Percentiles rank a stretch among this genome's conserved stretches.
Evolutionary conservation across 2,888 invertebrate genomes (phyloP).

Genomic region (Amaurobius ferox): DNA sequence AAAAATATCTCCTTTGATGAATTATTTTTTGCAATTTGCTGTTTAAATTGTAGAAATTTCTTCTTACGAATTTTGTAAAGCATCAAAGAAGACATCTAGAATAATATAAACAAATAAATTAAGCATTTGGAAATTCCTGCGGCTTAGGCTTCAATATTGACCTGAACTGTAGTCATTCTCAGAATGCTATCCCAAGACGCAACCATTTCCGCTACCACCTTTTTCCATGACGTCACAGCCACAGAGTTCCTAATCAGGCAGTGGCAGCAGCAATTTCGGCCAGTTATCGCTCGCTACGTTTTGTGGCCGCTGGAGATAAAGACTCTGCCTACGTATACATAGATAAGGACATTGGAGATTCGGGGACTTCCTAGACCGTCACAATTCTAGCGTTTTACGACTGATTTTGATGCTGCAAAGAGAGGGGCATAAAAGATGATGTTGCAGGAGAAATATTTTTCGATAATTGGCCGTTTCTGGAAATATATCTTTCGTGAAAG

Average conservation of each 20-base stretch:
- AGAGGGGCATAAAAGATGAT: background rate
- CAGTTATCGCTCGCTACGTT: slow-evolving; percentile 45
- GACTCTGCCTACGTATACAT: slow-evolving; percentile 6
- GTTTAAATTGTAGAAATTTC: too few relatives aligned
- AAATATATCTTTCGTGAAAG: background rate
- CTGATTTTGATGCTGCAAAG: background rate
- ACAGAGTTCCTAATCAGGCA: slow-evolving; percentile 60
- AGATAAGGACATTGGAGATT: background rate
- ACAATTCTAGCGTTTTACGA: slow-evolving; percentile 13
- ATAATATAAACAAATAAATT: too few relatives aligned
- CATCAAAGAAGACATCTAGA: too few relatives aligned
- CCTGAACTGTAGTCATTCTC: background rate
- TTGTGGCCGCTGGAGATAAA: slow-evolving; percentile 55
- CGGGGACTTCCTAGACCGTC: background rate
- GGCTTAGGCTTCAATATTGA: background rate
- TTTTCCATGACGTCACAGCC: slow-evolving; percentile 64
- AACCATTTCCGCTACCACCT: slow-evolving; percentile 21
- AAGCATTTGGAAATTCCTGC: background rate
- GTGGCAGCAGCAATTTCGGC: slow-evolving; percentile 63
- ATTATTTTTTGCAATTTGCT: too few relatives aligned
- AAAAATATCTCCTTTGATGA: too few relatives aligned
- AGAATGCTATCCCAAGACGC: slow-evolving; percentile 2
- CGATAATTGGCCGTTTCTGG: slow-evolving; percentile 4
- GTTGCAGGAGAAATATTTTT: background rate
- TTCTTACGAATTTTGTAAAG: too few relatives aligned